A percentile compares a stretch with the other conserved stretches of the same genome.
Evolutionary conservation across 2,888 invertebrate species (phyloP).

Genomic region (Leptinotarsa juncta): DNA sequence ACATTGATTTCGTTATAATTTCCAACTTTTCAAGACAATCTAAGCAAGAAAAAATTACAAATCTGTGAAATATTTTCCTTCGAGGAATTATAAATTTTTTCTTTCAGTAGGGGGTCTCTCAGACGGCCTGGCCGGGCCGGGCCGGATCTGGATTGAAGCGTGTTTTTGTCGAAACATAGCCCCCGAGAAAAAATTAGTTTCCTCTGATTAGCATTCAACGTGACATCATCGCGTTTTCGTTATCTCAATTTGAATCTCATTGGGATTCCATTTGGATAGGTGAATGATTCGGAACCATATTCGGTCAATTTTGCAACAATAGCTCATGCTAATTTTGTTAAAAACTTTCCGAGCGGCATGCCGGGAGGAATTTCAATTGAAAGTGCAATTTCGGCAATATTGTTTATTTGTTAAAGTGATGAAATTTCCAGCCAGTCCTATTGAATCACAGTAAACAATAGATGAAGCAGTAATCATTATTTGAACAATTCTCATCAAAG

Average conservation of each 20-base stretch:
- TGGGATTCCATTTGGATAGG: conserved; percentile 29
- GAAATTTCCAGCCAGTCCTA: neutral
- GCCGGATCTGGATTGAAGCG: conserved; percentile 32
- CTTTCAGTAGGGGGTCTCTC: no score
- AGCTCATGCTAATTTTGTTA: conserved; percentile 24
- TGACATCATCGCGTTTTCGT: conserved; percentile 22
- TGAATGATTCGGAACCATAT: conserved; percentile 5
- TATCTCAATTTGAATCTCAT: conserved; percentile 27
- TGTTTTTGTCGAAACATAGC: conserved; percentile 46
- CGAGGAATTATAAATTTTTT: no score
- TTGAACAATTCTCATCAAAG: no score
- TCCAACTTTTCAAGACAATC: no score
- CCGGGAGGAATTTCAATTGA: neutral
- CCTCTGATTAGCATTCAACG: conserved; percentile 38
- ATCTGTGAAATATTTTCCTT: no score
- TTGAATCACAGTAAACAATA: neutral
- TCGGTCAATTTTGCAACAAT: conserved; percentile 26
- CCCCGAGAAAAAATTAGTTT: conserved; percentile 37
- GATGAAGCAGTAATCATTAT: no score
- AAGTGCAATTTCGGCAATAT: neutral
- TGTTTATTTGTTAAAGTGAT: neutral
- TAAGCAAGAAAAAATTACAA: no score
- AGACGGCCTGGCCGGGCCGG: no score
- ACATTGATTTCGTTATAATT: no score
- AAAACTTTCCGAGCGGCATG: conserved; percentile 14